These are phyloP conservation scores for Neolamprologus kungweensis DNA, from an alignment of 2,113 vertebrate species.

Conservation along the genomic window DNA sequence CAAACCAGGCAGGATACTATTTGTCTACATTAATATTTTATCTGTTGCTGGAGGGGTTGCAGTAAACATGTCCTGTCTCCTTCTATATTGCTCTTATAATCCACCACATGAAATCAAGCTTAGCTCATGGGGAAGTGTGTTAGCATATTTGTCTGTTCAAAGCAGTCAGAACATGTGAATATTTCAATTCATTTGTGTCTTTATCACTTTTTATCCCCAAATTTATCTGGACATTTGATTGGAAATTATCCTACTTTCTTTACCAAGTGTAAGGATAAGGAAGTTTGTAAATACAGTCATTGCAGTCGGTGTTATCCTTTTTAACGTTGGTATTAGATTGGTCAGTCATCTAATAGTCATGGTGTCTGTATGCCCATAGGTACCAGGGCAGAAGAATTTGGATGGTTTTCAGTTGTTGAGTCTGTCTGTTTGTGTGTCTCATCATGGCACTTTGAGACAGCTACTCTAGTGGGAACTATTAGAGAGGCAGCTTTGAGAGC, in stretches of 20 bases:
- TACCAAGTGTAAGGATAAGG: background rate
- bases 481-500: background rate
- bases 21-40: constrained; percentile 73
- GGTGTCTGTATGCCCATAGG: background rate
- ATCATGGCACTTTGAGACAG: background rate
- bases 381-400: background rate
- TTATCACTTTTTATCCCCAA: background rate
- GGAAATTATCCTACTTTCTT: background rate
- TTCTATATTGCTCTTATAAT: constrained; percentile 44
- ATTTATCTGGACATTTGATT: background rate
- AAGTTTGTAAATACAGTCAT: background rate
- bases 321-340: background rate
- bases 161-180: background rate
- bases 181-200: background rate
- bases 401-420: background rate
- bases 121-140: background rate
- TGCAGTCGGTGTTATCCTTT: background rate
- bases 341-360: background rate
- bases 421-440: background rate
- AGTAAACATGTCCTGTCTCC: constrained; percentile 50
- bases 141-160: background rate
- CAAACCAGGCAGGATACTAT: constrained; percentile 51
- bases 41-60: constrained; percentile 45
- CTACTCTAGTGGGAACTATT: background rate
- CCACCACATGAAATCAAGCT: constrained; percentile 12